phyloP scores from a whole-genome alignment of 2,888 invertebrate species.

The Venustoraphidia nigricollis region DNA sequence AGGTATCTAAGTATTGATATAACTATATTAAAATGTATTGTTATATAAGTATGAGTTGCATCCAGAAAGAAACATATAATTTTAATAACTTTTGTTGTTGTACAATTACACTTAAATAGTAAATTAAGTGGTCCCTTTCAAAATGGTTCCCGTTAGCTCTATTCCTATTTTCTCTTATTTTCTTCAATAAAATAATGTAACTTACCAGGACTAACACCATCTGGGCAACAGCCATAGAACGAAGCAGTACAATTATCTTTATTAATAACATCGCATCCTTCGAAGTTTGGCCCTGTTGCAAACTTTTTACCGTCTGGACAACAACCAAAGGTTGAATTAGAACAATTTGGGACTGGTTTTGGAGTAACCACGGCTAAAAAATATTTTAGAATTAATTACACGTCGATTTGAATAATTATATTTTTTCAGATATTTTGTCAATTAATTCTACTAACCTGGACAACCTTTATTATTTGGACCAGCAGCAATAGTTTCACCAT shows the following conservation, averaged over 20 bases:
- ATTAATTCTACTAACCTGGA: slow-evolving; percentile 18
- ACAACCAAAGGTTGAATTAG: slow-evolving; percentile 49
- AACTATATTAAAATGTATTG: no score
- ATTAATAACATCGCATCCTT: slow-evolving; percentile 38
- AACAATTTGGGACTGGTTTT: slow-evolving; percentile 28
- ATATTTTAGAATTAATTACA: not conserved
- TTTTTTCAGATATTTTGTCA: slow-evolving; percentile 9
- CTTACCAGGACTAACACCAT: slow-evolving; percentile 45
- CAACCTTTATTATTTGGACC: slow-evolving; percentile 43
- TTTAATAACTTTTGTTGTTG: no score
- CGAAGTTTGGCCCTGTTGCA: slow-evolving; percentile 45
- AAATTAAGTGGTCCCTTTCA: no score
- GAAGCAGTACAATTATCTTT: slow-evolving; percentile 36
- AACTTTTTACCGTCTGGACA: slow-evolving; percentile 51
- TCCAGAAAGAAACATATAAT: no score
- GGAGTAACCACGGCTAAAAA: slow-evolving; percentile 11
- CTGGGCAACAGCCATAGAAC: slow-evolving; percentile 60
- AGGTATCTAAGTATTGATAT: no score
- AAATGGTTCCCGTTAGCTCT: no score
- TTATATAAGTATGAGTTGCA: no score
- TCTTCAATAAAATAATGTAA: not conserved
- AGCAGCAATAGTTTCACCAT: slow-evolving; percentile 44
- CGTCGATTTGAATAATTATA: not conserved
- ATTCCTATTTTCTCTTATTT: slow-evolving; percentile 5
- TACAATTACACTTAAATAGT: no score